These are phyloP conservation scores for Halocynthia aurantium DNA, from an alignment of 23 tunicate species.

Conservation along the genomic window DNA sequence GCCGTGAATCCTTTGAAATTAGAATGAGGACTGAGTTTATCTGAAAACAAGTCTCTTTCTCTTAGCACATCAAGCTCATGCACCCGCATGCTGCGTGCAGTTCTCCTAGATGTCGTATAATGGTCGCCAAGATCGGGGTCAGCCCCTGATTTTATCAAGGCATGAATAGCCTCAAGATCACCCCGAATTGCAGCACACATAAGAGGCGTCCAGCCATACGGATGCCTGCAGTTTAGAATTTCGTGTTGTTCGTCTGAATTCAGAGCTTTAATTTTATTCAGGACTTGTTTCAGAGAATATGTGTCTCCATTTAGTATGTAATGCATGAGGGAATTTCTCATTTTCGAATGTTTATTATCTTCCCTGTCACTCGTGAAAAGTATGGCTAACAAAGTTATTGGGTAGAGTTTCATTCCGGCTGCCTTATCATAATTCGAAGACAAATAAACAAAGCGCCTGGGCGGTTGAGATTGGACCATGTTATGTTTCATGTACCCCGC, in stretches of 20 bases:
- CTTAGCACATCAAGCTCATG: conserved; percentile 22
- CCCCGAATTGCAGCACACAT: conserved; percentile 73
- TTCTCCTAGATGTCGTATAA: conserved; percentile 13
- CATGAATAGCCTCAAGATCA: conserved; percentile 8
- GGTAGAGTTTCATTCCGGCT: too few relatives aligned
- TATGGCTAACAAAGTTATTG: conserved; percentile 6
- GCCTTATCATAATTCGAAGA: too few relatives aligned
- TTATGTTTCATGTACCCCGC: too few relatives aligned
- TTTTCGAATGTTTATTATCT: neutral
- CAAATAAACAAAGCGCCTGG: too few relatives aligned
- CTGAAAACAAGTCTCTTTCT: conserved; percentile 53
- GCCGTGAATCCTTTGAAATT: conserved; percentile 90
- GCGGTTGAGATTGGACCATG: too few relatives aligned
- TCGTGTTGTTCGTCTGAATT: conserved; percentile 18
- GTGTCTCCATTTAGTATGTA: conserved; percentile 1
- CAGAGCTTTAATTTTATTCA: conserved; percentile 11
- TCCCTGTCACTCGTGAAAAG: neutral
- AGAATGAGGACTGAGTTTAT: conserved; percentile 22
- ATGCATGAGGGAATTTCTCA: conserved; percentile 16
- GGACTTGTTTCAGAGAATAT: conserved; percentile 6
- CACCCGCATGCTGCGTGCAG: neutral
- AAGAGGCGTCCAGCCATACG: conserved; percentile 89
- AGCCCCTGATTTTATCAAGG: conserved; percentile 69
- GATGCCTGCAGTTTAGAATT: conserved; percentile 53
- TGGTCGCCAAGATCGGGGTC: conserved; percentile 75